Evolutionary conservation across 1,140 invertebrate species (phyloP).

Genomic region (Marisa cornuarietis): DNA sequence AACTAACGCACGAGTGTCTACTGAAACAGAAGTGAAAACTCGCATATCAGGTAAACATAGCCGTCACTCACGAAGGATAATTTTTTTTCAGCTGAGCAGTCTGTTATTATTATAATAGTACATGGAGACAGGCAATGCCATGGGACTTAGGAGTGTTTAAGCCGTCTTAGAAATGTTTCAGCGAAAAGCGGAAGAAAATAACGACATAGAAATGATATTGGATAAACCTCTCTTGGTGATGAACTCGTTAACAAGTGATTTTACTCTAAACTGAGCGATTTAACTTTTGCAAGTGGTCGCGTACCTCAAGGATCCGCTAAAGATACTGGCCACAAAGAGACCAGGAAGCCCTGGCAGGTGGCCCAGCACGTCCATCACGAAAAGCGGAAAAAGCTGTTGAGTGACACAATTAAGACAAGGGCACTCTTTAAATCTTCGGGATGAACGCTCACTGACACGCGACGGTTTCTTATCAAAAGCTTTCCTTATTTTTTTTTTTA

Average conservation of each 20-base stretch:
- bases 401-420: no score
- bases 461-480: no score
- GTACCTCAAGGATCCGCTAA: conserved; percentile 82
- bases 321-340: conserved; percentile 87
- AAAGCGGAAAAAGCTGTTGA: conserved; percentile 78
- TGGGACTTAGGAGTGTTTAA: not conserved
- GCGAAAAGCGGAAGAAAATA: not conserved
- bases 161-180: not conserved
- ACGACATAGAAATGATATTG: not conserved
- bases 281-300: not conserved
- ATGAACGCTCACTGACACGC: no score
- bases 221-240: no score
- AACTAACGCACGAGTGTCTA: no score
- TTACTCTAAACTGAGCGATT: no score
- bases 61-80: no score
- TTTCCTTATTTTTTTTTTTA: no score
- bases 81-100: no score
- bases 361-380: conserved; percentile 82
- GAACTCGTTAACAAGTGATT: not conserved
- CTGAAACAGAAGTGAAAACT: not conserved
- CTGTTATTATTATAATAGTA: no score
- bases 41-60: not conserved
- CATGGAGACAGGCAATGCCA: no score
- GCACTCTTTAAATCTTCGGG: no score
- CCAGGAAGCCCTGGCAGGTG: conserved; percentile 79